Percentiles rank a stretch among this genome's conserved stretches.
Conservation (phyloP, 2,113 vertebrate genomes). For the Crotalus horridus region DNA sequence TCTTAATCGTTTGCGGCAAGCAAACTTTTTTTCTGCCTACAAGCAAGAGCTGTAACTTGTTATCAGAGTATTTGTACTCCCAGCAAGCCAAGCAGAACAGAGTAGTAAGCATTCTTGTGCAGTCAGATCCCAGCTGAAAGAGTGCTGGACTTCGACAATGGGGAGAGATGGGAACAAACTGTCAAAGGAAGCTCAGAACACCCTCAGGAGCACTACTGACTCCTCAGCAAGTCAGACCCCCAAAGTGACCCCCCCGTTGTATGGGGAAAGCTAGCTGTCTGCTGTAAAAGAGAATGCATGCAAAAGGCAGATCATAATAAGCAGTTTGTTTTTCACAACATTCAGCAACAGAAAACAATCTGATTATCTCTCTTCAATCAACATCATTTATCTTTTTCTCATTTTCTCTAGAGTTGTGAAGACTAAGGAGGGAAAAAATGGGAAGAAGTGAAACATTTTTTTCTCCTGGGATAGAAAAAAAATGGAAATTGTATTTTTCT, state of each 20-base stretch:
- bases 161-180: not conserved
- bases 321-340: not conserved
- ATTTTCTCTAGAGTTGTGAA: not conserved
- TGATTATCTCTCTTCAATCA: not conserved
- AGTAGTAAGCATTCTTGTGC: constrained; percentile 5
- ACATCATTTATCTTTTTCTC: not conserved
- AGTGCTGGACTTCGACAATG: not conserved
- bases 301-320: not conserved
- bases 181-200: constrained; percentile 8
- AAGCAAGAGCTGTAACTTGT: constrained; percentile 13
- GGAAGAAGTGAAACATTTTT: not conserved
- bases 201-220: not conserved
- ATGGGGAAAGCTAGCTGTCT: not conserved
- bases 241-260: not conserved
- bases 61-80: constrained; percentile 18
- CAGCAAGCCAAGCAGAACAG: constrained; percentile 20
- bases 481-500: not conserved
- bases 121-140: not conserved
- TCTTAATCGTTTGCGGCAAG: not conserved
- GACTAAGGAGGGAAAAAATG: not conserved
- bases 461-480: not conserved
- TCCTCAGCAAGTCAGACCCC: not conserved
- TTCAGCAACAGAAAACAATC: not conserved
- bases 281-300: not conserved
- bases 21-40: constrained; percentile 3